Base-by-base conservation (phyloP, 2,888 invertebrate genomes). In the Megalurothrips usitatus region DNA sequence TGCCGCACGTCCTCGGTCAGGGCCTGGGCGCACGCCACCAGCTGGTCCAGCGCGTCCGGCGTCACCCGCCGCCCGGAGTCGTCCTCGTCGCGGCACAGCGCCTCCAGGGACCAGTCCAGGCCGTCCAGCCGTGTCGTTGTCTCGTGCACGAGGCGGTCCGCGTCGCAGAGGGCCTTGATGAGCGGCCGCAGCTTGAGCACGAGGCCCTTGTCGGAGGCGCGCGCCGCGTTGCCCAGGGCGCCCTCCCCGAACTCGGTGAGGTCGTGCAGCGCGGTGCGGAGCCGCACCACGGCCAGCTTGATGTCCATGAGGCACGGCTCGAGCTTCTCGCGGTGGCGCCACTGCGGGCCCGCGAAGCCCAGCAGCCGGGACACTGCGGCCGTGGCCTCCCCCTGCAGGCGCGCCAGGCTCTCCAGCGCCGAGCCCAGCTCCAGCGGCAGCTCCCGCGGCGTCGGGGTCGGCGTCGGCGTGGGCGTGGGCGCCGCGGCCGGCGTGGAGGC, bases 171-270 rank as follows among this genome's bases (percentile, higher is more conserved):
- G 3, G 95, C 94, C 85, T 93, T 92, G 49, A 95, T 93, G 84
- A 96, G 88, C 12, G 94, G 94, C 58, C 92, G 90, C 85, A 96
- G 89, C 87, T 94, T 95, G 85, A 89, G 89, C 83, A 91, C 92
- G 85, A 94, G 88, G 85, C 92, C 93, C 89, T 94, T 94, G 87
- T 95, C 95, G 84, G 93, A 92, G 80, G 94, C 94, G 86, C 92
- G 91, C 78, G 92, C 92, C 11, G 96, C 95, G 87, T 96, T 96
- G 63, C 95, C 96, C 82, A 96, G 88, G 47, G 96, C 93, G 83
- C 96, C 96, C 87, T 95, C 95, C 0, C 94, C 93, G 86, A 97
- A 97, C 84, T 96, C 94, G 0, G 95, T 92, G 82, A 97, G 91
- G 88, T 97, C 96, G 86, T 95, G 94, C 52, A 97, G 88, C 0